A percentile compares a stretch with the other conserved stretches of the same genome.
These are phyloP conservation scores for Melinopterus prodromus DNA, from an alignment of 2,888 invertebrate species.

Conservation along the genomic window DNA sequence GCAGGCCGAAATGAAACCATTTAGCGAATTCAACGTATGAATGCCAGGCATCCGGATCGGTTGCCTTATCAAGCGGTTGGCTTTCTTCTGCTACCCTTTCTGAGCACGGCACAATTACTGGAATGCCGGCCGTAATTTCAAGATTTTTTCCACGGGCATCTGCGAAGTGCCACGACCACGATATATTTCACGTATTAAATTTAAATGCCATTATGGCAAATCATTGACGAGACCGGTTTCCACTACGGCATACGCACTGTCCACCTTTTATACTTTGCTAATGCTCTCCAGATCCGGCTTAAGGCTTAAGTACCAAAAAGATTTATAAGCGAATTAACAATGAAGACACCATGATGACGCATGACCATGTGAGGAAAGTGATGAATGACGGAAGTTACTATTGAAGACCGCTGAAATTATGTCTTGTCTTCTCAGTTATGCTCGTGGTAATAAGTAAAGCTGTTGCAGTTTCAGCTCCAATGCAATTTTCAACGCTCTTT, in stretches of 20 bases:
- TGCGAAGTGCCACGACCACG: conserved; percentile 30
- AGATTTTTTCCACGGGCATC: conserved; percentile 20
- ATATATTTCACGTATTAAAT: conserved; percentile 36
- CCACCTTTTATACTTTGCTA: not conserved
- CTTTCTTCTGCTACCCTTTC: conserved; percentile 21
- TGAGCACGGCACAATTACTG: conserved; percentile 25
- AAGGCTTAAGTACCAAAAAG: not conserved
- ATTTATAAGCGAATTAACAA: no score
- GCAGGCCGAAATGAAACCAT: conserved; percentile 33
- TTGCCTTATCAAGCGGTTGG: conserved; percentile 19
- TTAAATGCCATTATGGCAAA: conserved; percentile 31
- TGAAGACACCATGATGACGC: no score
- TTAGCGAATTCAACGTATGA: conserved; percentile 33
- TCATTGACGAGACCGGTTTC: conserved; percentile 12
- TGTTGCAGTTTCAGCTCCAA: no score
- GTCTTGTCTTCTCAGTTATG: no score
- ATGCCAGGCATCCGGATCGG: conserved; percentile 26
- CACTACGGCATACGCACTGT: not conserved
- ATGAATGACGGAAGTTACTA: no score
- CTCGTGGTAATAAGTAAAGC: no score
- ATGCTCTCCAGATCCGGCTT: not conserved
- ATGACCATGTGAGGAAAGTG: no score
- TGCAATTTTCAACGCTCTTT: no score
- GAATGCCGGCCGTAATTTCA: conserved; percentile 32
- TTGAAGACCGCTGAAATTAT: no score